A percentile compares a stretch with the other conserved stretches of the same genome.
These are phyloP conservation scores for Notospermus geniculatus DNA, from an alignment of 1,140 invertebrate genomes.

Conservation along the genomic window DNA sequence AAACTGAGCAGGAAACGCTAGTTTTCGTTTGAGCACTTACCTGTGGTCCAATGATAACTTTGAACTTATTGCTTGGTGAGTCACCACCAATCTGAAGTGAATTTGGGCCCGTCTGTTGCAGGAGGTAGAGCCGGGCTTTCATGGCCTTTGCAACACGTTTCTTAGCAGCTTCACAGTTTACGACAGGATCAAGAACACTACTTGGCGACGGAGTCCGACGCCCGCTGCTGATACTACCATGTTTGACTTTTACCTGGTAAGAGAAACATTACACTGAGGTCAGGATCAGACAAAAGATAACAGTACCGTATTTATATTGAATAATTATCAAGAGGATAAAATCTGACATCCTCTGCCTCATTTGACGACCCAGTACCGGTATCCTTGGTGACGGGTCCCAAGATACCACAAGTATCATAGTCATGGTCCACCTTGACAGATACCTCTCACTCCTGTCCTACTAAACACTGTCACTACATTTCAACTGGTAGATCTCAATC, in stretches of 20 bases:
- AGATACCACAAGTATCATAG: too few species aligned
- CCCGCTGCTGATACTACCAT: conserved; percentile 1
- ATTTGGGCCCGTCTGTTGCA: conserved; percentile 58
- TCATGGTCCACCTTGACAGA: too few species aligned
- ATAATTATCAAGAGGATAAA: too few species aligned
- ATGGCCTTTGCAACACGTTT: conserved; percentile 51
- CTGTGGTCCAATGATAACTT: conserved; percentile 59
- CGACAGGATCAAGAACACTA: conserved; percentile 12
- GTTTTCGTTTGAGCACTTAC: too few species aligned
- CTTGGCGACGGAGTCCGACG: conserved; percentile 21
- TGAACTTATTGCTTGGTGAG: conserved; percentile 57
- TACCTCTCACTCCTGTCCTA: too few species aligned
- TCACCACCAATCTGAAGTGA: conserved; percentile 59
- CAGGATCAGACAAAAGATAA: too few species aligned
- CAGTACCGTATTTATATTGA: neutral
- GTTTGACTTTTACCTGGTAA: too few species aligned
- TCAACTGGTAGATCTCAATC: neutral
- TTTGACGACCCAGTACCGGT: too few species aligned
- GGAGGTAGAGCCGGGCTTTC: conserved; percentile 55
- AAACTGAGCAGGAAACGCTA: too few species aligned
- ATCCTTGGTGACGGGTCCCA: too few species aligned
- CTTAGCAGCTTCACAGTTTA: conserved; percentile 37
- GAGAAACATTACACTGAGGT: too few species aligned
- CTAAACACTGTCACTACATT: neutral
- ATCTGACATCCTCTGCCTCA: too few species aligned